phyloP scores from a whole-genome alignment of 23 tunicate species.

The Pegea sp. region DNA sequence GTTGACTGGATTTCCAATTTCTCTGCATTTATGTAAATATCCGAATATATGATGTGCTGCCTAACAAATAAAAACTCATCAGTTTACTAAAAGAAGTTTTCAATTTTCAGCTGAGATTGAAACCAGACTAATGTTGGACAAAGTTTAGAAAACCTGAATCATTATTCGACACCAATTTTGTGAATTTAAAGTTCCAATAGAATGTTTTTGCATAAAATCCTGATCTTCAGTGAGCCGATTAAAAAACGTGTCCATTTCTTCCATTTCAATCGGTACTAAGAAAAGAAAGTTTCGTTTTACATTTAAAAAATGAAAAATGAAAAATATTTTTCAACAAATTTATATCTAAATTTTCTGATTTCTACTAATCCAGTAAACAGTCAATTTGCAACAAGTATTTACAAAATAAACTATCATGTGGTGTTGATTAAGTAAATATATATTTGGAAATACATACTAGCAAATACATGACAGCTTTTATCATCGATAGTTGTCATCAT shows the following conservation, averaged over 20 bases:
- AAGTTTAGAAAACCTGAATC: too few species aligned
- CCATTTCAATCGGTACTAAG: too few species aligned
- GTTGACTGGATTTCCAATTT: conserved; percentile 35
- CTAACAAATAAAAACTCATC: conserved; percentile 11
- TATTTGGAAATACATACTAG: too few species aligned
- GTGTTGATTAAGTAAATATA: not conserved
- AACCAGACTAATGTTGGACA: too few species aligned
- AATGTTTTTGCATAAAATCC: conserved; percentile 11
- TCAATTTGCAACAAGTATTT: not conserved
- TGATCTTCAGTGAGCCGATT: conserved; percentile 4
- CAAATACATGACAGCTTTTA: conserved; percentile 48
- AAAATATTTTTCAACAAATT: too few species aligned
- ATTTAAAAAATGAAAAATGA: too few species aligned
- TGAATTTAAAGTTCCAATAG: conserved; percentile 52
- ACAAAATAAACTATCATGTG: not conserved
- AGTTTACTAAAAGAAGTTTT: not conserved
- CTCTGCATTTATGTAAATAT: conserved; percentile 19
- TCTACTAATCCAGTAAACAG: too few species aligned
- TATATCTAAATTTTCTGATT: too few species aligned
- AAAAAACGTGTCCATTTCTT: not conserved
- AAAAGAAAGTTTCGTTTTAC: too few species aligned
- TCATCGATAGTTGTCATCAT: conserved; percentile 54
- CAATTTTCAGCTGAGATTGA: not conserved
- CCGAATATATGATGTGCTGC: conserved; percentile 59
- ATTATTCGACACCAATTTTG: conserved; percentile 63